Evolutionary conservation across 2,888 invertebrate species (phyloP), one percentile per base, ranked within the genome.

Genomic region (Hedya salicella): DNA sequence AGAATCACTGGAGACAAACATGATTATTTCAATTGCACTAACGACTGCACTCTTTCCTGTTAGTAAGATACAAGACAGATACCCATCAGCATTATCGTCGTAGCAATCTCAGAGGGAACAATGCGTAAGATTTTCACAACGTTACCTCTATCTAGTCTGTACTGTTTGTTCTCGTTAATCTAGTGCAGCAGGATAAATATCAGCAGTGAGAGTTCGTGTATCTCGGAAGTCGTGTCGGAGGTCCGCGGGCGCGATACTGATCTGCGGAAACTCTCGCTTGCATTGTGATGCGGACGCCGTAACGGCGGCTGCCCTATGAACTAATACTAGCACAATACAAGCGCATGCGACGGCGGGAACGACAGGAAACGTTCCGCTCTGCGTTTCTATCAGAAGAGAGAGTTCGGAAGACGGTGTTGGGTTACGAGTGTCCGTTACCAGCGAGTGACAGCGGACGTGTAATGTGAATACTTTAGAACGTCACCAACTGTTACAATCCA

Each of bases 311-410:
- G 87, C 86, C 86, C 88, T 86, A 83, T 87, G 87, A 88, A 86
- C 86, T 83, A 78, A 81, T 77, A 78, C 78, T 78, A 79, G 74
- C 75, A 87, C 85, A 87, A 87, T 83, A 75, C 83, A 79, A 82
- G 72, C 75, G 74, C 74, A 71, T 73, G 68, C 53, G 68, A 69
- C 70, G n/a, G 25, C 25, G 71, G 76, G 80, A 78, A 77, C 78
- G 84, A 77, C 76, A 88, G 91, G 90, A 91, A 91, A 80, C 87
- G 90, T 91, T 91, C 87, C 90, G 91, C 88, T 89, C 82, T 87
- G 88, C 85, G 86, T 87, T 89, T 82, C 81, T 78, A 85, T 84
- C 80, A 77, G 78, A 81, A 84, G 88, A 88, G 91, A 90, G 89
- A 91, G 90, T 73, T 82, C 78, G 80, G 82, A 81, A 81, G 79